Base-by-base conservation (phyloP, 2,888 invertebrate species). In the Cordilura impudica region DNA sequence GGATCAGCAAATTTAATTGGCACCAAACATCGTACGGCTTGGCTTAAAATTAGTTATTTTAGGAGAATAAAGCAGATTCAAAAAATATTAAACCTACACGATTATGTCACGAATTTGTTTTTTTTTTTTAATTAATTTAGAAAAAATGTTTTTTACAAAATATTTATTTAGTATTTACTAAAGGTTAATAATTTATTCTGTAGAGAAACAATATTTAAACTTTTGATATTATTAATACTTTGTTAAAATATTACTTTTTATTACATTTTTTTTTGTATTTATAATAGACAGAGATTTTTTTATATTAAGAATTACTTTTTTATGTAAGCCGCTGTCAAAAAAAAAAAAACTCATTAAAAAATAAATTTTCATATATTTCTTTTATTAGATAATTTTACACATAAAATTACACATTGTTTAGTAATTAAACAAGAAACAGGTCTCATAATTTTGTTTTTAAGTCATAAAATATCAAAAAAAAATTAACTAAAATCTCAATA, bases 401-500 rank as follows among this genome's bases (percentile, higher is more conserved):
- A 39, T 3, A 35, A 61, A 49, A 45, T 16, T 2, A 26, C 3
- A 18, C 49, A 39, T n/a, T n/a, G n/a, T n/a, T 39, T 51, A 63
- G n/a, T 39, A 47, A 29, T 63, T 31, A 18, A 26, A 45, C 16
- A 6, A n/a, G n/a, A n/a, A n/a, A 35, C 39, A 56, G 75, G 75
- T 54, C 54, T 75, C 69, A 63, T 63, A 19, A 39, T 61, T n/a
- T 47, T 69, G 14, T 54, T 61, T n/a, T n/a, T 14, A 60, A 60
- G 60, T 65, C 26, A 66, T 14, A 71, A 35, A 21, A 39, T 39
- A 29, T 53, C 21, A 54, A 60, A 70, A 58, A 35, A 47, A 35
- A 78, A 31, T 58, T 69, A 74, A 66, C 60, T 78, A 74, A 35
- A 70, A 16, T 47, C 45, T 69, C n/a, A 78, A 78, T 74, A 60